Conservation (phyloP, 2,888 invertebrate genomes). For the Drosophila colorata region DNA sequence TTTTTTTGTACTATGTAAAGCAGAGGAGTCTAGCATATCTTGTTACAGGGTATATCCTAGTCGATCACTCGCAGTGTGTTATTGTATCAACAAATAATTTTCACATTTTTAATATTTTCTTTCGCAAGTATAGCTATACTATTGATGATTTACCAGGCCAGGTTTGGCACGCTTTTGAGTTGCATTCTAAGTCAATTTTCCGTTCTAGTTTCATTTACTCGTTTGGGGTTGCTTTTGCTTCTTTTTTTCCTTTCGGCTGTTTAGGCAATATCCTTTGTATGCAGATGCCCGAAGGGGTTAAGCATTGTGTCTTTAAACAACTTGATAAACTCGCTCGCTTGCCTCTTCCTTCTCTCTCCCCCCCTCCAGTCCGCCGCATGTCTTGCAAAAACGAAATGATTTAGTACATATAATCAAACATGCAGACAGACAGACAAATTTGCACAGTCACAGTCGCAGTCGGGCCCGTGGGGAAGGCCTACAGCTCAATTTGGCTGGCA, state of each 20-base stretch:
- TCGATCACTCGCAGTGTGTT: no score
- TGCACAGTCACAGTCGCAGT: slow-evolving; percentile 61
- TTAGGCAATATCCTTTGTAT: slow-evolving; percentile 26
- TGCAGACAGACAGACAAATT: slow-evolving; percentile 71
- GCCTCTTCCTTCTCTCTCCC: slow-evolving; percentile 1
- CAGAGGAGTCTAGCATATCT: no score
- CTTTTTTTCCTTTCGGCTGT: slow-evolving; percentile 1
- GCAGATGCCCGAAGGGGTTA: slow-evolving; percentile 59
- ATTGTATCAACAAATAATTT: no score
- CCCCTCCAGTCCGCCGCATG: not conserved
- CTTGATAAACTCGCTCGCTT: slow-evolving; percentile 62
- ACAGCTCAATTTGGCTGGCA: slow-evolving; percentile 78
- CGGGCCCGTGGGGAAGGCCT: slow-evolving; percentile 42
- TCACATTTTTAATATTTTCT: no score
- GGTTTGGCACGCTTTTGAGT: slow-evolving; percentile 5
- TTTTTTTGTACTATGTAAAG: no score
- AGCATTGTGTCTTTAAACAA: slow-evolving; percentile 66
- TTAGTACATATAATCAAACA: slow-evolving; percentile 73
- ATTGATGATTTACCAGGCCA: no score
- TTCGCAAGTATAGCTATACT: no score
- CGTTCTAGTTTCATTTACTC: slow-evolving; percentile 7
- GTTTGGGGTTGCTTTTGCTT: slow-evolving; percentile 13
- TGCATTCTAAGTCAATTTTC: slow-evolving; percentile 31
- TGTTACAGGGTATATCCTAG: no score
- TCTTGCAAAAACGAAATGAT: slow-evolving; percentile 64